These are phyloP conservation scores for Leucoma salicis DNA, from an alignment of 2,888 invertebrate species.

Conservation along the genomic window DNA sequence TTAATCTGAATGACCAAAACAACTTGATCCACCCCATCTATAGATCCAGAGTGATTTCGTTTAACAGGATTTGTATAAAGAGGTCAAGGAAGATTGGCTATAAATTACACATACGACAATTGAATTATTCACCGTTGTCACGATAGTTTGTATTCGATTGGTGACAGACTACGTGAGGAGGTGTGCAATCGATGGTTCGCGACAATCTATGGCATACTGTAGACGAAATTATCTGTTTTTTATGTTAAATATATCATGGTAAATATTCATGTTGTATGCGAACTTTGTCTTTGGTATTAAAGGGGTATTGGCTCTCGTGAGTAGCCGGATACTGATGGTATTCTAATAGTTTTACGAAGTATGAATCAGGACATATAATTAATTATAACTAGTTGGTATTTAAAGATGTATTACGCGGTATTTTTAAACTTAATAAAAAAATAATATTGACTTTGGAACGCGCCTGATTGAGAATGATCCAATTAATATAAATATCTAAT, in stretches of 20 bases:
- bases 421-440: too few species aligned
- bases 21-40: constrained; percentile 2
- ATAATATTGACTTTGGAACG: too few species aligned
- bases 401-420: too few species aligned
- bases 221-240: constrained; percentile 32
- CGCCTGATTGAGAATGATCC: too few species aligned
- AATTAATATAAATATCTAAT: too few species aligned
- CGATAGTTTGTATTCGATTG: constrained; percentile 51
- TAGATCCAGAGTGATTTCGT: constrained; percentile 1
- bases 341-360: not conserved
- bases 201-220: constrained; percentile 25
- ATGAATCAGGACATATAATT: not conserved
- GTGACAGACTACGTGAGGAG: constrained; percentile 35
- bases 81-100: constrained; percentile 28
- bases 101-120: constrained; percentile 38
- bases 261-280: constrained; percentile 14
- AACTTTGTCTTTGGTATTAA: constrained; percentile 20
- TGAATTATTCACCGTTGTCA: constrained; percentile 50
- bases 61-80: not conserved
- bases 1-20: constrained; percentile 16
- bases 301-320: constrained; percentile 20
- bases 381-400: too few species aligned
- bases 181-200: constrained; percentile 29
- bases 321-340: constrained; percentile 18
- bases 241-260: constrained; percentile 31